Conservation (phyloP, 2,888 invertebrate genomes). For the Syrphus vitripennis region DNA sequence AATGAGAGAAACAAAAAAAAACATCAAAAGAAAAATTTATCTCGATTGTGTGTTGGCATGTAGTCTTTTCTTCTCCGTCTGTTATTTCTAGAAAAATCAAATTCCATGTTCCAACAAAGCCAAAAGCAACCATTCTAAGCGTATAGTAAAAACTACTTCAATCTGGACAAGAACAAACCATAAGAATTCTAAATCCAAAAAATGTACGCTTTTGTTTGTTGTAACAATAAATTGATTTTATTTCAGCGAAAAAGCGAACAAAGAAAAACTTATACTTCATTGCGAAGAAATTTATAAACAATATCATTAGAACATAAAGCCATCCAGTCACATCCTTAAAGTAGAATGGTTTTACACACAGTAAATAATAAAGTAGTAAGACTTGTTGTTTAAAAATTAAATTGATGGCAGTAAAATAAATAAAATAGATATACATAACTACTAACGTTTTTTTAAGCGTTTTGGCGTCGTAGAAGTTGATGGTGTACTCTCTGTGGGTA, state of each 20-base stretch:
- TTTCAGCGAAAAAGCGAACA: conserved; percentile 46
- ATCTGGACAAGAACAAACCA: not conserved
- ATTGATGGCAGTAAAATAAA: not conserved
- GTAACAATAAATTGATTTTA: conserved; percentile 70
- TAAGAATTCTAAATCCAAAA: conserved; percentile 25
- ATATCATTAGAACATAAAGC: not conserved
- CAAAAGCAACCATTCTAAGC: conserved; percentile 32
- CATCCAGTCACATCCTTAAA: not conserved
- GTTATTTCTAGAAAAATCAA: conserved; percentile 13
- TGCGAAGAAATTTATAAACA: conserved; percentile 14
- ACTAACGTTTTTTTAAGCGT: conserved; percentile 80
- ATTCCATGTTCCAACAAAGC: conserved; percentile 63
- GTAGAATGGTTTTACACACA: conserved; percentile 4
- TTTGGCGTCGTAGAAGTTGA: conserved; percentile 79
- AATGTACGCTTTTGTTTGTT: conserved; percentile 69
- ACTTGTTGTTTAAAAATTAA: not conserved
- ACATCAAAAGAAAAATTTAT: not conserved
- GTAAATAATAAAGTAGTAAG: not conserved
- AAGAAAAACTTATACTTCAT: conserved; percentile 14
- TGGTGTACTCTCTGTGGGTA: conserved; percentile 76
- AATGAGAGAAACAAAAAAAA: not conserved
- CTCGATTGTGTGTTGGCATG: not conserved
- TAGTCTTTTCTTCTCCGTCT: not conserved
- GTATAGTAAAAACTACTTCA: not conserved
- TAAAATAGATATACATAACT: conserved; percentile 51